phyloP scores from a whole-genome alignment of 2,888 invertebrate genomes.

The Drosophila kanekoi region DNA sequence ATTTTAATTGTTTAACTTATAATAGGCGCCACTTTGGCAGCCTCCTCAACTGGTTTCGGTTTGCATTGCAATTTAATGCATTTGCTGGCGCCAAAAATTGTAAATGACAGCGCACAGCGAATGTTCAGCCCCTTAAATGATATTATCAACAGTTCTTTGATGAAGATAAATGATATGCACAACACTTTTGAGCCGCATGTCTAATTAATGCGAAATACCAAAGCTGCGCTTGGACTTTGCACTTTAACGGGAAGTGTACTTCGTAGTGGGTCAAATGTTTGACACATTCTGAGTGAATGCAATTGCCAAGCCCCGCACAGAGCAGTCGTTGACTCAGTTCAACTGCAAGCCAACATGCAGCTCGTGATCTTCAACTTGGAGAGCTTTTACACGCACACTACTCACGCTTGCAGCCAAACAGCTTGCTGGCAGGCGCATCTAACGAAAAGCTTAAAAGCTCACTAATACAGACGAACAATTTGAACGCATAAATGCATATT shows the following conservation, averaged over 20 bases:
- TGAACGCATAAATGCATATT: too few species aligned
- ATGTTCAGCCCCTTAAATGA: conserved; percentile 35
- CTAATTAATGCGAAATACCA: conserved; percentile 68
- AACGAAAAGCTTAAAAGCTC: neutral
- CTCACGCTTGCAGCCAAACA: neutral
- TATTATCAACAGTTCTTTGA: conserved; percentile 70
- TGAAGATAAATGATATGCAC: conserved; percentile 73
- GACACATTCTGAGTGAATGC: conserved; percentile 33
- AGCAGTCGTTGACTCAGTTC: conserved; percentile 17
- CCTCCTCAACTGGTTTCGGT: conserved; percentile 18
- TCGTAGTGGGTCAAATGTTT: conserved; percentile 63
- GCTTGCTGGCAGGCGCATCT: neutral
- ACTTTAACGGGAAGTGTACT: conserved; percentile 43
- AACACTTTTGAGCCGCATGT: conserved; percentile 42
- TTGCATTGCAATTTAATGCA: conserved; percentile 66
- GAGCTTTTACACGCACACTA: conserved; percentile 4
- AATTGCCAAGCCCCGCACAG: conserved; percentile 14
- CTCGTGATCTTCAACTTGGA: neutral
- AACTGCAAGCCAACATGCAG: neutral
- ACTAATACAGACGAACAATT: neutral
- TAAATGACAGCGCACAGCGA: conserved; percentile 8
- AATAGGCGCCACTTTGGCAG: conserved; percentile 66
- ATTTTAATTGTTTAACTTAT: conserved; percentile 75
- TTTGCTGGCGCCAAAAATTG: conserved; percentile 71
- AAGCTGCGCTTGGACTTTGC: conserved; percentile 63